These are phyloP conservation scores for Teleogryllus occipitalis DNA, from an alignment of 1,140 invertebrate genomes.

Conservation along the genomic window DNA sequence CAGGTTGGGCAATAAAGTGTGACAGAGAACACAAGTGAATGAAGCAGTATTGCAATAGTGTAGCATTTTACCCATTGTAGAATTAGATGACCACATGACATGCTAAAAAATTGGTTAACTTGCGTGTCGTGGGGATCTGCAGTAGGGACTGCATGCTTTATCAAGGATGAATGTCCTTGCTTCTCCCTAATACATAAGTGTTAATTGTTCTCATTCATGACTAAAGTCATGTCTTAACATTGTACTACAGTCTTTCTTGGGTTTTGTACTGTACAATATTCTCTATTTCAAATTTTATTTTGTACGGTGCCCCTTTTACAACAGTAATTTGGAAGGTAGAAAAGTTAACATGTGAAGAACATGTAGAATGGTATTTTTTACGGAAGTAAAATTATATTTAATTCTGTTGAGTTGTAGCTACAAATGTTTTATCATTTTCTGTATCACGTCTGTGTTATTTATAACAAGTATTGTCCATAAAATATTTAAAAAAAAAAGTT, in stretches of 20 bases:
- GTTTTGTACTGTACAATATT: not conserved
- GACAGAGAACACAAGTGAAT: not conserved
- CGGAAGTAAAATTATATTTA: not conserved
- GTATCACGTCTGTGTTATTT: not conserved
- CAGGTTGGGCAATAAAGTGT: not conserved
- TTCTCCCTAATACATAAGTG: not conserved
- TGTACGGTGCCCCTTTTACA: not conserved
- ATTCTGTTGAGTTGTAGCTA: not conserved
- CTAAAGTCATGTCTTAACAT: not conserved
- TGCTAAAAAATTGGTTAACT: not conserved
- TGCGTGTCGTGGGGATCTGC: not conserved
- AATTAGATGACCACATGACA: not conserved
- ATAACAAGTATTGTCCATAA: conserved; percentile 1
- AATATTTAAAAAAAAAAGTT: not conserved
- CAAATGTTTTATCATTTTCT: not conserved
- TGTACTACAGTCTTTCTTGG: not conserved
- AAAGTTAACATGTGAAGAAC: no score
- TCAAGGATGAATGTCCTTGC: not conserved
- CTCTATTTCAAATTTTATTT: not conserved
- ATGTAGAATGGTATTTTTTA: not conserved
- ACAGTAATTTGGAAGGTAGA: no score
- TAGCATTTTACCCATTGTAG: not conserved
- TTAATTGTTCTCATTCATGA: conserved; percentile 2
- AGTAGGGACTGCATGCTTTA: not conserved
- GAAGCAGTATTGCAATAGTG: not conserved